These are phyloP conservation scores for Itoplectis maculator DNA, from an alignment of 2,888 invertebrate species.

Conservation along the genomic window DNA sequence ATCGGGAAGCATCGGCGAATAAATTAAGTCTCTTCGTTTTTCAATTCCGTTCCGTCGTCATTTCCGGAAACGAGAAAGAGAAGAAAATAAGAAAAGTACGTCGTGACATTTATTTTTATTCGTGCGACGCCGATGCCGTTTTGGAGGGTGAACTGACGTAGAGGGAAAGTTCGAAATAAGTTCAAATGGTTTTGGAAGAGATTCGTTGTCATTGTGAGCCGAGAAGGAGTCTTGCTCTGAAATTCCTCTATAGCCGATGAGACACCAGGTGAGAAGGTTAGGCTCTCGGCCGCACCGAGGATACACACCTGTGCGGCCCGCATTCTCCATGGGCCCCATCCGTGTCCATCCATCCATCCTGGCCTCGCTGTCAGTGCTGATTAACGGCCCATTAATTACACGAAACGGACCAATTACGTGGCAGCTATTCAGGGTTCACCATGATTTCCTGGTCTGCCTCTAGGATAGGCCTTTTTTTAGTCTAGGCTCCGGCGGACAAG, in stretches of 20 bases:
- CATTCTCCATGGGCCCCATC: too few species aligned
- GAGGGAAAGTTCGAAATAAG: too few species aligned
- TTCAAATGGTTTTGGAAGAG: too few species aligned
- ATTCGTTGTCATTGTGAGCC: slow-evolving; percentile 14
- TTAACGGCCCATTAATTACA: slow-evolving; percentile 78
- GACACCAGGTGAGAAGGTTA: slow-evolving; percentile 68
- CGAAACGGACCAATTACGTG: slow-evolving; percentile 77
- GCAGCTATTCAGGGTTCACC: slow-evolving; percentile 68
- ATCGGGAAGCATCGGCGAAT: slow-evolving; percentile 57
- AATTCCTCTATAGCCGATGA: slow-evolving; percentile 44
- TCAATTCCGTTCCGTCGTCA: slow-evolving; percentile 15
- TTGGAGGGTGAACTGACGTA: too few species aligned
- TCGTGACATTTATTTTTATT: neutral
- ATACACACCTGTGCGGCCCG: slow-evolving; percentile 69
- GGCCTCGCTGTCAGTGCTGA: slow-evolving; percentile 75
- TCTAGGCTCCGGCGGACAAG: slow-evolving; percentile 27
- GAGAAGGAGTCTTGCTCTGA: slow-evolving; percentile 5
- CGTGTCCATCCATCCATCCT: slow-evolving; percentile 71
- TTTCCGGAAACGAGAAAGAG: slow-evolving; percentile 14
- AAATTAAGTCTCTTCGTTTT: slow-evolving; percentile 53
- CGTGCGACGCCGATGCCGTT: too few species aligned
- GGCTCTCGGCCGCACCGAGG: slow-evolving; percentile 30
- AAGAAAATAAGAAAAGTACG: neutral
- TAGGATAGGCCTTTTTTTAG: neutral
- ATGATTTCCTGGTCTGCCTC: slow-evolving; percentile 45